These are phyloP conservation scores for Armadillidium nasatum DNA, from an alignment of 1,140 invertebrate genomes.

Conservation along the genomic window DNA sequence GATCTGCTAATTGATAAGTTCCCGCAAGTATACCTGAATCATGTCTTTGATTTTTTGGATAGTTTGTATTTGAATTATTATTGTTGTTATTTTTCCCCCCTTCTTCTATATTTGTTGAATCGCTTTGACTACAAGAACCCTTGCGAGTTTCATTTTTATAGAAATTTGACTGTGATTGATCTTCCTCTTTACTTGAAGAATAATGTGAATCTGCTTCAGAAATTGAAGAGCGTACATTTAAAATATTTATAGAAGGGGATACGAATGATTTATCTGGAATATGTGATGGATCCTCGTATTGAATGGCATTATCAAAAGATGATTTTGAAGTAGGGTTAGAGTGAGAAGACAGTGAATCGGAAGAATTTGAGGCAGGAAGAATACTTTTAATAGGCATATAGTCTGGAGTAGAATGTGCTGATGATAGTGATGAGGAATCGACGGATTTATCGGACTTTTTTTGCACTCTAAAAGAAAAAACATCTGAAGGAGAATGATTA, in stretches of 20 bases:
- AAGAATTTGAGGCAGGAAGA: not conserved
- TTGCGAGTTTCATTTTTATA: not conserved
- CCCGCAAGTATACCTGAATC: constrained; percentile 24
- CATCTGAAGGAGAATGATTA: not conserved
- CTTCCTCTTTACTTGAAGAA: too few species aligned
- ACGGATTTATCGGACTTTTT: constrained; percentile 2
- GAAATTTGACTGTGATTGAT: not conserved
- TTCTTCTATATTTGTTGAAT: constrained; percentile 19
- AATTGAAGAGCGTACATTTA: not conserved
- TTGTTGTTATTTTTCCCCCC: constrained; percentile 35
- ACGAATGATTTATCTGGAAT: not conserved
- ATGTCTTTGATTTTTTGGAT: not conserved
- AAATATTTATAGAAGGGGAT: not conserved
- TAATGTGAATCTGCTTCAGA: not conserved
- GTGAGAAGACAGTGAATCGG: not conserved
- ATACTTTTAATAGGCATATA: not conserved
- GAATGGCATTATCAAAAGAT: constrained; percentile 1
- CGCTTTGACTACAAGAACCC: constrained; percentile 3
- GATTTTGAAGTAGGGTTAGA: not conserved
- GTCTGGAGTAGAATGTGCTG: not conserved
- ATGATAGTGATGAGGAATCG: not conserved
- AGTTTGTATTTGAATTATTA: constrained; percentile 14
- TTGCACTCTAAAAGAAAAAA: not conserved
- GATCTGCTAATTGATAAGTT: constrained; percentile 39
- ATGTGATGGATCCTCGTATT: not conserved